These are phyloP conservation scores for Neopelma chrysocephalum DNA, from an alignment of 2,797 vertebrate species.

Conservation along the genomic window DNA sequence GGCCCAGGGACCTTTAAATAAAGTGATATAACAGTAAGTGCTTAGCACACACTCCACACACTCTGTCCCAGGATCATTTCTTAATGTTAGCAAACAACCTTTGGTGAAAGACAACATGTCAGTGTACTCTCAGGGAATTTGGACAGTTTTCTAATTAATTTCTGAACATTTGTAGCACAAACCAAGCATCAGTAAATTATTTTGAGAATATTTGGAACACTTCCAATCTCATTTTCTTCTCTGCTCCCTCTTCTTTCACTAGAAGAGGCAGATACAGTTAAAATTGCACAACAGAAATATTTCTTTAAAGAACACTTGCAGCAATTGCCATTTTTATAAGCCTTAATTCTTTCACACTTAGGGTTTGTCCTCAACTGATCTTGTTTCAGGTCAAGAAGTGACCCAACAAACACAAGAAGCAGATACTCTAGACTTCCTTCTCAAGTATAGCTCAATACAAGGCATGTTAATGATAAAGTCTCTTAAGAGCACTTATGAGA, in stretches of 20 bases:
- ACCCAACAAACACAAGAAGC: neutral
- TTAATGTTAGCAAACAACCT: neutral
- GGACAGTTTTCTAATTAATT: constrained; percentile 59
- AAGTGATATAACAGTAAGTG: neutral
- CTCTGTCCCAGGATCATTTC: neutral
- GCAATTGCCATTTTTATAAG: neutral
- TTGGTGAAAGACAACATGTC: constrained; percentile 22
- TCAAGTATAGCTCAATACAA: neutral
- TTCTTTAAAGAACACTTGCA: neutral
- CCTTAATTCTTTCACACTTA: neutral
- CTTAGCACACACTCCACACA: neutral
- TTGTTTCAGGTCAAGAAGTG: neutral
- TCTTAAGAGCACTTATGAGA: neutral
- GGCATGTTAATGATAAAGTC: neutral
- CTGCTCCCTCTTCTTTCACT: neutral
- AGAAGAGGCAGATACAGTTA: neutral
- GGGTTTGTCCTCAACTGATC: neutral
- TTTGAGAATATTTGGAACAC: constrained; percentile 28
- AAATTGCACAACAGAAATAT: neutral
- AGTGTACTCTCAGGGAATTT: constrained; percentile 22
- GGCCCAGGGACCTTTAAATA: neutral
- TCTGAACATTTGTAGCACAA: constrained; percentile 26
- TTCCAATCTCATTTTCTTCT: constrained; percentile 50
- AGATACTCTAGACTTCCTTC: neutral
- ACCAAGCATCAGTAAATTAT: constrained; percentile 35